Evolutionary conservation across 30 jellyfish, hydroid and myxozoan species (phyloP).

Genomic region (Hydractinia symbiolongicarpus): DNA sequence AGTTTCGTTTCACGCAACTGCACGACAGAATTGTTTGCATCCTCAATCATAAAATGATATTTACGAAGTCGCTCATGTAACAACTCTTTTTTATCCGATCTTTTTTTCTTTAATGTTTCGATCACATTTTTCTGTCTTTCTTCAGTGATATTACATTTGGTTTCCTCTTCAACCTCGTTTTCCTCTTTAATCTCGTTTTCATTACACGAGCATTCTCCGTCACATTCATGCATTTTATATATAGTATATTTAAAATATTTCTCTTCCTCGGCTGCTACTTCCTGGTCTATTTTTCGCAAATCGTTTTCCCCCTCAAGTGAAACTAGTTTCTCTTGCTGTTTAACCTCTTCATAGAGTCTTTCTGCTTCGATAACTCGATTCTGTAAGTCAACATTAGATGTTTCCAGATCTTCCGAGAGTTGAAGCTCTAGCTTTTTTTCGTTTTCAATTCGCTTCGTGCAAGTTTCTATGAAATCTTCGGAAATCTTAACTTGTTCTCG

Average conservation of each 20-base stretch:
- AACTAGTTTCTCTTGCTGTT: constrained; percentile 6
- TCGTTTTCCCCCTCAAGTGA: constrained; percentile 17
- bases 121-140: background rate
- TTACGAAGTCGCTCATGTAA: background rate
- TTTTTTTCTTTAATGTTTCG: background rate
- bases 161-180: background rate
- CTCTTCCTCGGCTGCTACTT: constrained; percentile 33
- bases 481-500: constrained; percentile 14
- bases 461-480: background rate
- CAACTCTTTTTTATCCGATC: background rate
- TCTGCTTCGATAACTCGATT: constrained; percentile 42
- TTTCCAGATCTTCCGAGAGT: constrained; percentile 30
- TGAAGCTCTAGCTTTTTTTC: constrained; percentile 11
- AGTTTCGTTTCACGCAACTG: background rate
- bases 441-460: background rate
- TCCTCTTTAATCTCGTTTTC: background rate
- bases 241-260: constrained; percentile 22
- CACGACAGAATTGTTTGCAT: background rate
- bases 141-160: background rate
- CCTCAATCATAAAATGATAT: background rate
- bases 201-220: background rate
- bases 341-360: constrained; percentile 40
- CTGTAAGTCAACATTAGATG: constrained; percentile 30
- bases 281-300: constrained; percentile 30
- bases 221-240: constrained; percentile 21